These are phyloP conservation scores for Platysteira castanea DNA, from an alignment of 2,113 vertebrate genomes.

Conservation along the genomic window DNA sequence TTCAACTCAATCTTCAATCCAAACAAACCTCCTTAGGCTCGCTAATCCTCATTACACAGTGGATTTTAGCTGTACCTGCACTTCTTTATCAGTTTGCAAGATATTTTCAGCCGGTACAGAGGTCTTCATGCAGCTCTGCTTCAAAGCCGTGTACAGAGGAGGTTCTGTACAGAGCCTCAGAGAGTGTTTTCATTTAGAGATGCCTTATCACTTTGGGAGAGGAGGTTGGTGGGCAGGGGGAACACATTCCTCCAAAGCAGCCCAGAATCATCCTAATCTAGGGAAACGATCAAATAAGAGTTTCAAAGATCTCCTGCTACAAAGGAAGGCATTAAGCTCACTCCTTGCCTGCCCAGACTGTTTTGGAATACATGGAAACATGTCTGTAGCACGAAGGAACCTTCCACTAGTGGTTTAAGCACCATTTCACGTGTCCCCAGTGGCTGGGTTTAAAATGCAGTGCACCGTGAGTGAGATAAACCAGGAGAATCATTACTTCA, in stretches of 20 bases:
- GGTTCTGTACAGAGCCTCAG: conserved; percentile 54
- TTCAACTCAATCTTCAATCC: conserved; percentile 55
- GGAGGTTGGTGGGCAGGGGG: conserved; percentile 3
- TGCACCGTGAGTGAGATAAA: background rate
- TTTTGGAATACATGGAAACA: conserved; percentile 25
- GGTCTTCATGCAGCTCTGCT: conserved; percentile 68
- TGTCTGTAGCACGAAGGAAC: background rate
- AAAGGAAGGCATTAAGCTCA: conserved; percentile 64
- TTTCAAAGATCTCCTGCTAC: conserved; percentile 68
- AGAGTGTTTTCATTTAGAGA: conserved; percentile 76
- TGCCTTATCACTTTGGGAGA: conserved; percentile 63
- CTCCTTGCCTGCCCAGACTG: conserved; percentile 1
- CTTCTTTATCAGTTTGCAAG: conserved; percentile 72
- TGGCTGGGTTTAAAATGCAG: background rate
- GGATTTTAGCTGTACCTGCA: conserved; percentile 68
- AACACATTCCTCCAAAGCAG: conserved; percentile 51
- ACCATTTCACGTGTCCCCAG: conserved; percentile 4
- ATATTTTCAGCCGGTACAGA: conserved; percentile 64
- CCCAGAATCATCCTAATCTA: conserved; percentile 55
- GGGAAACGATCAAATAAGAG: conserved; percentile 53
- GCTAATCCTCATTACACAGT: conserved; percentile 68
- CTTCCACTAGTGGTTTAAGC: conserved; percentile 16
- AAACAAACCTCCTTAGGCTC: conserved; percentile 48
- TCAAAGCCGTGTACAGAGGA: conserved; percentile 69
- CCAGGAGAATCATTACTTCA: background rate